A percentile compares a stretch with the other conserved stretches of the same genome.
These are phyloP conservation scores for Morus bassanus DNA, from an alignment of 2,797 vertebrate species.

Conservation along the genomic window DNA sequence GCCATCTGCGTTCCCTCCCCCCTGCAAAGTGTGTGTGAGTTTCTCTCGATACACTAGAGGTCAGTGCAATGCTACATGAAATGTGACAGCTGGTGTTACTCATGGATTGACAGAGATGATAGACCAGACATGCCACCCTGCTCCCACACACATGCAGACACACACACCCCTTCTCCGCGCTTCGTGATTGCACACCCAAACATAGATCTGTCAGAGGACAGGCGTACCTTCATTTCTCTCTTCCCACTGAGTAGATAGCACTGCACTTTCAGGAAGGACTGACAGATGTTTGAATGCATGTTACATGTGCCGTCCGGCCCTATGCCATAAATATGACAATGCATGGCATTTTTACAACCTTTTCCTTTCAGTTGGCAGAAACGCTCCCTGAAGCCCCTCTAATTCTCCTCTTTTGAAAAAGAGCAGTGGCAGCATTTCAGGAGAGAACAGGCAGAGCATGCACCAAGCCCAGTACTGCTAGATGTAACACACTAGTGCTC, in stretches of 20 bases:
- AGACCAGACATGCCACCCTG: not conserved
- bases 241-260: not conserved
- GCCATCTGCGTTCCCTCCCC: not conserved
- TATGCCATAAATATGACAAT: not conserved
- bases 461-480: not conserved
- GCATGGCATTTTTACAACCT: not conserved
- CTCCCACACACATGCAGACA: not conserved
- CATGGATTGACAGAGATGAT: not conserved
- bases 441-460: not conserved
- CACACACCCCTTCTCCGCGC: not conserved
- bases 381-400: not conserved
- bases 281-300: not conserved
- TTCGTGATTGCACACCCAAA: not conserved
- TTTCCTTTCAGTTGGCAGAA: not conserved
- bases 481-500: not conserved
- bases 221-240: not conserved
- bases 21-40: not conserved
- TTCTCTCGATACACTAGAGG: conserved; percentile 35
- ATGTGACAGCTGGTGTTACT: not conserved
- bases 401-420: not conserved
- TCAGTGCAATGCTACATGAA: not conserved
- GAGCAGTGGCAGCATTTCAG: not conserved
- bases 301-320: not conserved
- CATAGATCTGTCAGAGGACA: not conserved
- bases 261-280: not conserved